Evolutionary conservation across 2,888 invertebrate species (phyloP), one percentile per base, ranked within the genome.

Genomic region (Drosophila testacea): DNA sequence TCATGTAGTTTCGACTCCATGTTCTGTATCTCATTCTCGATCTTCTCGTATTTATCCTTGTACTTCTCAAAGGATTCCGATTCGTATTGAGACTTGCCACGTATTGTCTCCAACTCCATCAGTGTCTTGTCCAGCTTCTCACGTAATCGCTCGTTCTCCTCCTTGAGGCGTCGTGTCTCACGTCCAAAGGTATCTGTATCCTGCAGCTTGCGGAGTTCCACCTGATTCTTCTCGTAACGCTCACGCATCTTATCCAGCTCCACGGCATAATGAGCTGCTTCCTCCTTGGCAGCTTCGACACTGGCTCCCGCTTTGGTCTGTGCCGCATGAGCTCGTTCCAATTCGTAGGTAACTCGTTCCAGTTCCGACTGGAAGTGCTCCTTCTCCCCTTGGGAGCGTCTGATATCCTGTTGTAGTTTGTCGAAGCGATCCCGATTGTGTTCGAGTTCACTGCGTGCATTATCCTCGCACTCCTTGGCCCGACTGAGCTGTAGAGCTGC

Each of bases 211-310:
- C 97, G 94, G 74, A 97, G 93, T 88, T 98, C 98, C 10, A 95
- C 94, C 81, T 97, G 96, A 63, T 95, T 95, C 91, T 97, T 96
- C 81, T 98, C 98, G 89, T 97, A 96, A 84, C 97, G 97, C 89
- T 98, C 98, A 88, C 97, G 96, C 94, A 97, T 95, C 92, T 97
- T 98, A 91, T 98, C 98, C 47, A 97, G 94, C 93, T 98, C 98
- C 56, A 97, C 94, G 90, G 97, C 96, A 84, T 97, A 95, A 84
- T 97, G 94, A 0, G 97, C 96, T 83, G 97, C 95, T 93, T 98
- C 98, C 91, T 98, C 98, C 91, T 97, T 97, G 56, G 96, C 96
- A 89, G 97, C 97, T 90, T 98, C 98, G 71, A 97, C 96, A 6
- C 96, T 95, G 10, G 96, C 96, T 90, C 96, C 97, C 10, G 96